These are phyloP conservation scores for Tipula lateralis DNA, from an alignment of 2,888 invertebrate genomes.

Conservation along the genomic window DNA sequence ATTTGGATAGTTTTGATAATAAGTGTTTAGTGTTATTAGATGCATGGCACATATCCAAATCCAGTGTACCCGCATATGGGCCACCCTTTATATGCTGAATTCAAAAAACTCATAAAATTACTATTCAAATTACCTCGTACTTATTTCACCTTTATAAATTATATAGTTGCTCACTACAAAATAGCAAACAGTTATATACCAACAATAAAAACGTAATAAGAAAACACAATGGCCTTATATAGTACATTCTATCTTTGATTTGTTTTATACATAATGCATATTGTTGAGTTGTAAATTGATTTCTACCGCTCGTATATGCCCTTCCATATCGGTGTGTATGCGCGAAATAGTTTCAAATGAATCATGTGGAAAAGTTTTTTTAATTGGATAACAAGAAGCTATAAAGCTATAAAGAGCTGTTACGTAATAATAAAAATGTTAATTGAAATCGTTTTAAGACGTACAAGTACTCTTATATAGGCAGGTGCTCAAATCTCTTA, in stretches of 20 bases:
- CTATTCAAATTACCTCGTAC: background rate
- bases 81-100: no score
- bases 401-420: background rate
- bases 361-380: background rate
- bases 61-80: no score
- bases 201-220: background rate
- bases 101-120: background rate
- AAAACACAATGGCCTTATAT: background rate
- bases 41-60: no score
- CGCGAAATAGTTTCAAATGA: background rate
- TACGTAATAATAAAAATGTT: background rate
- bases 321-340: background rate
- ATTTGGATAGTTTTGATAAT: no score
- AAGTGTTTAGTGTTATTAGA: no score
- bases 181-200: background rate
- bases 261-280: background rate
- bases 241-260: background rate
- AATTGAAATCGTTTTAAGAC: background rate
- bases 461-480: background rate
- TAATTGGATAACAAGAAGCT: background rate
- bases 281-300: background rate
- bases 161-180: background rate
- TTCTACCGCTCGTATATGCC: background rate
- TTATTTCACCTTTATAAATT: background rate
- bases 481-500: background rate